phyloP scores from a whole-genome alignment of 2,888 invertebrate genomes.

The Gastracanthus pulcherrimus region DNA sequence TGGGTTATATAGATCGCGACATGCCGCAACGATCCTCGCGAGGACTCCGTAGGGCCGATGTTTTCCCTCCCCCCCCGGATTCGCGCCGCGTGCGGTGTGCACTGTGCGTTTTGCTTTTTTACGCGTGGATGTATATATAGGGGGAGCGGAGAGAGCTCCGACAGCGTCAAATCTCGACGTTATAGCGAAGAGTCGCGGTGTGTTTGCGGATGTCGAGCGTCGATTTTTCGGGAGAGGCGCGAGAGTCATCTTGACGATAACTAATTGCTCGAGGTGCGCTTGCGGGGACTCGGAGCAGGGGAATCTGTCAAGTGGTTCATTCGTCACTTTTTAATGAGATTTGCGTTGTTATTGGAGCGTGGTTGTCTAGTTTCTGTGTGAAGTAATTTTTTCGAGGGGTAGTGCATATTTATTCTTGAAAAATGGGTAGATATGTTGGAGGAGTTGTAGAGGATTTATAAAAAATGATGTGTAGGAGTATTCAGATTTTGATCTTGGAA shows the following conservation, averaged over 20 bases:
- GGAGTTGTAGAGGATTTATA: too few relatives aligned
- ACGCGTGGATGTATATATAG: not conserved
- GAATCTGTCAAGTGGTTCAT: not conserved
- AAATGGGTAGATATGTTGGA: too few relatives aligned
- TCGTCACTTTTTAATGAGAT: slow-evolving; percentile 29
- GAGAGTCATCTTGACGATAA: slow-evolving; percentile 7
- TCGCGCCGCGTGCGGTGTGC: too few relatives aligned
- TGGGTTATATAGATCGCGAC: not conserved
- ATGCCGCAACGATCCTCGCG: slow-evolving; percentile 32
- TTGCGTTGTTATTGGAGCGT: not conserved
- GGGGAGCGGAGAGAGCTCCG: not conserved
- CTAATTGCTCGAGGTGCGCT: slow-evolving; percentile 22
- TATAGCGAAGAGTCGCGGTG: slow-evolving; percentile 12
- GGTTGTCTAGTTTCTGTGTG: too few relatives aligned
- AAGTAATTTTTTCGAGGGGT: too few relatives aligned
- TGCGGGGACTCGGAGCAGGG: not conserved
- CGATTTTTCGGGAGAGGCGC: slow-evolving; percentile 12
- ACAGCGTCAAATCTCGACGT: slow-evolving; percentile 41
- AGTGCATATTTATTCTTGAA: too few relatives aligned
- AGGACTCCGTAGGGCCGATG: not conserved
- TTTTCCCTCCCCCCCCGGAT: too few relatives aligned
- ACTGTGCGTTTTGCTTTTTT: slow-evolving; percentile 11
- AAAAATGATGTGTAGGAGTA: too few relatives aligned
- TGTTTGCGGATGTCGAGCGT: slow-evolving; percentile 28
- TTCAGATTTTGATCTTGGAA: too few relatives aligned